Conservation (phyloP, 2,888 invertebrate genomes). For the Dendrolimus houi region DNA sequence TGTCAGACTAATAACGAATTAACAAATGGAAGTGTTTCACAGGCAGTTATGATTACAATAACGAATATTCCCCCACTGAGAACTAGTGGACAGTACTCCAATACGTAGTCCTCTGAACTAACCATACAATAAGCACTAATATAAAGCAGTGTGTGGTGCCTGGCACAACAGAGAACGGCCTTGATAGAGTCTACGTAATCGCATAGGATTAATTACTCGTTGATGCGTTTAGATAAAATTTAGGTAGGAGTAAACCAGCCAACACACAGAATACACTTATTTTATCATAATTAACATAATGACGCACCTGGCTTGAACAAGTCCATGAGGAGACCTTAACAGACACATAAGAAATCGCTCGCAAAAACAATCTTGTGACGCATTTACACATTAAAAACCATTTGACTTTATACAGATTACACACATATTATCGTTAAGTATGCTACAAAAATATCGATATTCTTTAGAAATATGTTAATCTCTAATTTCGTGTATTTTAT, state of each 20-base stretch:
- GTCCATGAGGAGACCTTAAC: slow-evolving; percentile 29
- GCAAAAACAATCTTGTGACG: too few species aligned
- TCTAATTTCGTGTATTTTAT: too few species aligned
- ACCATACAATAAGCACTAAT: slow-evolving; percentile 12
- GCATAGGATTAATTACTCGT: slow-evolving; percentile 23
- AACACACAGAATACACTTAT: neutral
- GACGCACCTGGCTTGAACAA: slow-evolving; percentile 43
- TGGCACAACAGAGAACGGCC: slow-evolving; percentile 63
- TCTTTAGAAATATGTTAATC: too few species aligned
- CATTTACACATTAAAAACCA: too few species aligned
- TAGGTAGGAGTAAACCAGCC: too few species aligned
- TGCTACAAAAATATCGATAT: too few species aligned
- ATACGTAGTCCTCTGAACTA: slow-evolving; percentile 13
- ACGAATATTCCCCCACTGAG: slow-evolving; percentile 54
- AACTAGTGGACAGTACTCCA: slow-evolving; percentile 26
- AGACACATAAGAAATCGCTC: neutral
- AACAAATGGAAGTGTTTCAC: neutral
- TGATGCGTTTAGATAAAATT: neutral
- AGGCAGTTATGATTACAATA: slow-evolving; percentile 28
- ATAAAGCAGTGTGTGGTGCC: slow-evolving; percentile 40
- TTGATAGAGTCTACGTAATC: slow-evolving; percentile 56
- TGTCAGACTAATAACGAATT: too few species aligned
- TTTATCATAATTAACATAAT: slow-evolving; percentile 2
- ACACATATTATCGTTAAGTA: too few species aligned
- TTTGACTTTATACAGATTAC: too few species aligned